These are phyloP conservation scores for Fulmarus glacialis DNA, from an alignment of 2,113 vertebrate genomes.

Conservation along the genomic window DNA sequence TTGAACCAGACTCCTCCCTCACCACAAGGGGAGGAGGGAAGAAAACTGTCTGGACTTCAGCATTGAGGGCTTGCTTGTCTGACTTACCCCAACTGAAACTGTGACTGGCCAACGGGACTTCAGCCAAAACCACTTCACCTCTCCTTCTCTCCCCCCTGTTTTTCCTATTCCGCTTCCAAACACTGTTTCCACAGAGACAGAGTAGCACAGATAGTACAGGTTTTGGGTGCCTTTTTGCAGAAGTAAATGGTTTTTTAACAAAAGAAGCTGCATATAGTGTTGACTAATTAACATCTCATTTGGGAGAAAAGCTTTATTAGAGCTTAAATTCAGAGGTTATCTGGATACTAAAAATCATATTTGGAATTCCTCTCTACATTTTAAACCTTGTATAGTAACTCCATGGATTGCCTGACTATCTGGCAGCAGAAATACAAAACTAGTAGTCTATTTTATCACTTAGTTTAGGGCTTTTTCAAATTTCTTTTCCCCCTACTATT, in stretches of 20 bases:
- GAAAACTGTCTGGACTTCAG: neutral
- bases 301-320: neutral
- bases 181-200: conserved; percentile 58
- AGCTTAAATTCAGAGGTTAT: neutral
- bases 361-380: neutral
- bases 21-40: neutral
- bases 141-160: neutral
- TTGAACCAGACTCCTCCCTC: neutral
- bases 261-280: neutral
- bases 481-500: neutral
- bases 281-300: neutral
- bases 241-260: neutral
- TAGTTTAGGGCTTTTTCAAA: neutral
- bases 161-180: neutral
- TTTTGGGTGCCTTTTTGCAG: neutral
- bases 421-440: neutral
- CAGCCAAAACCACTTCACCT: conserved; percentile 7
- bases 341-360: neutral
- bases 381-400: neutral
- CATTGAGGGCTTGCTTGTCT: neutral
- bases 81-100: neutral
- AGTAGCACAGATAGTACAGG: neutral
- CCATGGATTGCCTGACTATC: neutral
- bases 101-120: neutral
- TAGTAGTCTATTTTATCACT: neutral